A percentile compares a stretch with the other conserved stretches of the same genome.
These are phyloP conservation scores for Lophura nycthemera DNA, from an alignment of 2,113 vertebrate genomes.

Conservation along the genomic window DNA sequence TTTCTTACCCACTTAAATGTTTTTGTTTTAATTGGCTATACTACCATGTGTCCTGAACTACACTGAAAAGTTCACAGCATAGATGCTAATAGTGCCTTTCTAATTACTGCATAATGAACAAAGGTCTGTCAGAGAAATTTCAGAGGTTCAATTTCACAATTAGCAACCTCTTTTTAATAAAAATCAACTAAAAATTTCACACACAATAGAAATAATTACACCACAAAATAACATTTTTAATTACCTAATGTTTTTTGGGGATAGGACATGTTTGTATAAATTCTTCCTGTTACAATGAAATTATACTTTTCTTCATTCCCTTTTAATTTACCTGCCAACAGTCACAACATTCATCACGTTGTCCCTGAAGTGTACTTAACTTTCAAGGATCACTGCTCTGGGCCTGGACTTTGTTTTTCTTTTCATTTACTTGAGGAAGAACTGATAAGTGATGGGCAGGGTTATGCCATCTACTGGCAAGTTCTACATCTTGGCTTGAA, in stretches of 20 bases:
- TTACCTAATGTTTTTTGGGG: accelerated
- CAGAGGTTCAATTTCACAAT: constrained; percentile 73
- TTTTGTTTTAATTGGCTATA: constrained; percentile 83
- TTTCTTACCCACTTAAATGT: constrained; percentile 79
- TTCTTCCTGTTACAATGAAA: background rate
- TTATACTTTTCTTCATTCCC: background rate
- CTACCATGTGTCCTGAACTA: constrained; percentile 77
- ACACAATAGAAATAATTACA: background rate
- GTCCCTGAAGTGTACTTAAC: constrained; percentile 47
- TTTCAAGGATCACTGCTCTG: constrained; percentile 36
- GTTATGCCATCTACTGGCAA: background rate
- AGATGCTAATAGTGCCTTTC: constrained; percentile 78
- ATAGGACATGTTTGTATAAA: background rate
- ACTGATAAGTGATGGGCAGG: background rate
- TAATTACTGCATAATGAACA: constrained; percentile 81
- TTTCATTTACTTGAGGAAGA: constrained; percentile 15
- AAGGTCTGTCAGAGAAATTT: constrained; percentile 79
- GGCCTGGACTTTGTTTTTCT: constrained; percentile 14
- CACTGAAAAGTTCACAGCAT: constrained; percentile 80
- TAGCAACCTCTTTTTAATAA: constrained; percentile 69
- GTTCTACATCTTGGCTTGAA: background rate
- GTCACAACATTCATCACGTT: background rate
- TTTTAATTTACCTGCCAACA: constrained; percentile 25
- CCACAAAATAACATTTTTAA: background rate
- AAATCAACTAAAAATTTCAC: background rate